Base-by-base conservation (phyloP, 2,797 vertebrate species). In the Avahi laniger region DNA sequence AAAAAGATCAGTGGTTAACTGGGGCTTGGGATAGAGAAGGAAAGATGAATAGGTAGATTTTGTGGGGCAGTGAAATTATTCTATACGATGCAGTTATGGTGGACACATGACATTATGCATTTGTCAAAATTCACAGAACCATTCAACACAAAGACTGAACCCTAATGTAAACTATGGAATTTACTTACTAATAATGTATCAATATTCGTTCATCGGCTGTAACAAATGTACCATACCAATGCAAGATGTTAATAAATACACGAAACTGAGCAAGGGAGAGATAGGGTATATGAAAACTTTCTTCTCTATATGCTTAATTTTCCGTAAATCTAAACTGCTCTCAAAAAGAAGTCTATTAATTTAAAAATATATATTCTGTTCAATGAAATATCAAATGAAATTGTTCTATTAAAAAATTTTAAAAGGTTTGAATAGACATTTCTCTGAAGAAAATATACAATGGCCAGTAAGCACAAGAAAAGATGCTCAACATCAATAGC, bases 321-420 rank as follows among this genome's bases (percentile, higher is more conserved):
- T 94, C 72, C 86, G 46, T 76, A 86, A 89, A 76, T 57, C 11
- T 90, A 93, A 94, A 59, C 22, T 67, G 7, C 24, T 87, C 35
- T 72, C 54, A 86, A 46, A 76, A 84, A 84, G 57, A 87, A 76
- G 61, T 54, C 33, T 63, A 63, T 70, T 69, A 69, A 81, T 18
- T 75, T 93, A n/a, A 94, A 84, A 81, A 75, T 18, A n/a, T 52
- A 79, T 30, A 67, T 92, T 69, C 57, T 67, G n/a, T 57, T 90
- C 30, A 52, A 35, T n/a, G 18, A 83, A 97, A 89, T 65, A 92
- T 28, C 41, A 89, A 90, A 89, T 79, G 26, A 92, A 81, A 41
- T 59, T 76, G 33, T 88, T 41, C 65, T 28, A 84, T 59, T 80
- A 20, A 46, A 81, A 93, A 65, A 81, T 33, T 33, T n/a, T 43